Evolutionary conservation across 1,140 invertebrate species (phyloP), one percentile per base, ranked within the genome.

Genomic region (Pseudomyrmex flavicornis): DNA sequence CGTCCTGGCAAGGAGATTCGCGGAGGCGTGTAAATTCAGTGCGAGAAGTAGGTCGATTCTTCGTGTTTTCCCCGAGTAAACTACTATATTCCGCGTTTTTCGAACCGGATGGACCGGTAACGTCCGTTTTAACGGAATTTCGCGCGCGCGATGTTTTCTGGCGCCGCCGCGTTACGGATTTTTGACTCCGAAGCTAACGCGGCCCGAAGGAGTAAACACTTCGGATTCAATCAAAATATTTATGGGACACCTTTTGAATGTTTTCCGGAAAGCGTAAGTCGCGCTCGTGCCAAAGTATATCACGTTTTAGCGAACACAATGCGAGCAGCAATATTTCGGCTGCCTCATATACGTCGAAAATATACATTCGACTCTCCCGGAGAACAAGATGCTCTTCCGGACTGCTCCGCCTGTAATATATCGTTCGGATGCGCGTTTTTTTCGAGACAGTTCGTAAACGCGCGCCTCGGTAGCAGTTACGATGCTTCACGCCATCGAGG

Each of bases 31-130:
- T 66, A 72, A 80, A 72, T 80, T 80, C 66, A 62, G 44, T 70
- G 54, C 56, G 52, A 35, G 35, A 80, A 80, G 76, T 80, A 80
- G 66, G 76, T 72, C 76, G 56, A 20, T 80, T 26, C 54, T 70
- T 54, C 44, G 35, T 80, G 66, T 80, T 80, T 80, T 80, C 48
- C 66, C 26, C 17, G 20, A 35, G 66, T 54, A 59, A 80, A 72
- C 76, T 72, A n/a, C 66, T 80, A 80, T 72, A 80, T 80, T 80
- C 72, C 72, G 61, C 46, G 35, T 35, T 35, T 35, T 72, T 61
- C 54, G 54, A 61, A 68, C 20, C 56, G 66, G 66, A 72, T 50
- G 66, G 44, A 58, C 63, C 26, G 7, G 63, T 46, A 48, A 20
- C 12, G 66, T 26, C 20, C 22, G 44, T 79, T 79, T 50, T 48